Evolutionary conservation across 64 coral and sea anemone species (phyloP).

Genomic region (Montipora sp.): DNA sequence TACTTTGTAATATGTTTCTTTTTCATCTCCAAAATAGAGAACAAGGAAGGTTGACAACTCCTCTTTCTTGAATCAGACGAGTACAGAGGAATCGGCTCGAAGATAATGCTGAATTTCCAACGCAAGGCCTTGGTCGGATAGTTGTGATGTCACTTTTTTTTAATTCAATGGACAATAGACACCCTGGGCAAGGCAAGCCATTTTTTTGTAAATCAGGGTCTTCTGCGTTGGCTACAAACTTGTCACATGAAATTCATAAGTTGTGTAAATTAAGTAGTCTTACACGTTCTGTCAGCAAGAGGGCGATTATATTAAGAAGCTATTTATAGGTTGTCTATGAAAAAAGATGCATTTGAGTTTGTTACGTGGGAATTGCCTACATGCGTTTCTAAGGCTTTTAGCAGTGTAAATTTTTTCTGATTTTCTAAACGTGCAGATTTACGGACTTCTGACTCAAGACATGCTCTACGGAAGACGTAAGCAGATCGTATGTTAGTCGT

Average conservation of each 20-base stretch:
- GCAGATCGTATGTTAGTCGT: not conserved
- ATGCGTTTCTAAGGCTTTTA: not conserved
- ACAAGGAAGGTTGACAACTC: not conserved
- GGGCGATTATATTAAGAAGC: not conserved
- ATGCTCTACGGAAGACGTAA: no score
- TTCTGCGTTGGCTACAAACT: not conserved
- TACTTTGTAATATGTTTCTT: not conserved
- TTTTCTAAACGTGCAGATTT: no score
- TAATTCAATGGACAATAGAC: not conserved
- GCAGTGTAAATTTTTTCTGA: not conserved
- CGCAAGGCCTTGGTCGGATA: not conserved
- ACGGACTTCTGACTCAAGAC: no score
- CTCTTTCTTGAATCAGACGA: not conserved
- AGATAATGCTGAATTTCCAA: not conserved
- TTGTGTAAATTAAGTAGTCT: conserved; percentile 37
- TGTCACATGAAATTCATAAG: conserved; percentile 39
- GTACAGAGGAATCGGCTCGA: not conserved
- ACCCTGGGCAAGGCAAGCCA: not conserved
- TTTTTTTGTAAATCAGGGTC: not conserved
- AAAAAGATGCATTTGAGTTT: not conserved
- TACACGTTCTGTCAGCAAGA: not conserved
- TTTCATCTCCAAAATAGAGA: not conserved
- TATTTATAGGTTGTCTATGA: conserved; percentile 21
- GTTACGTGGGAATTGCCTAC: not conserved
- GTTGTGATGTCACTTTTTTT: conserved; percentile 3